These are phyloP conservation scores for Zele albiditarsus DNA, from an alignment of 2,888 invertebrate genomes.

Conservation along the genomic window DNA sequence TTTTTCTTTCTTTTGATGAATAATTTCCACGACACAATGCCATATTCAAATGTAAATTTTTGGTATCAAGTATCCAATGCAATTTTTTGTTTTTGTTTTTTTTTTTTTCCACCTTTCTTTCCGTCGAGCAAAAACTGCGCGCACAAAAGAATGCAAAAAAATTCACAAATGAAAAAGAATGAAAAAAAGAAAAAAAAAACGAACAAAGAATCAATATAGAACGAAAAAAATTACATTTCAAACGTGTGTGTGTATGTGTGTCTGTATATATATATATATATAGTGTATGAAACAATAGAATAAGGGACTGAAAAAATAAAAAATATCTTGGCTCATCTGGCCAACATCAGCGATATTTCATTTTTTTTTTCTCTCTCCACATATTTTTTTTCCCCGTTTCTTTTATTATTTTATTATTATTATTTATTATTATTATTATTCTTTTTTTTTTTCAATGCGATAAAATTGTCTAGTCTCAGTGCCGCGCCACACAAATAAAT, in stretches of 20 bases:
- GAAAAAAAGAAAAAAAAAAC: not conserved
- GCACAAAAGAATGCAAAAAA: not conserved
- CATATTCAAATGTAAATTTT: slow-evolving; percentile 3
- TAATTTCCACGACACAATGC: slow-evolving; percentile 3
- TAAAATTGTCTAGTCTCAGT: slow-evolving; percentile 17
- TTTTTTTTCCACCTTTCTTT: not conserved
- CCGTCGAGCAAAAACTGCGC: not conserved
- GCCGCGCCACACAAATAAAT: not conserved
- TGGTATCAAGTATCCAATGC: slow-evolving; percentile 1
- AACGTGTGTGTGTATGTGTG: too few species aligned
- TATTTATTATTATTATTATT: too few species aligned
- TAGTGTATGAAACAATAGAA: not conserved
- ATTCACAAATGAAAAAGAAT: too few species aligned
- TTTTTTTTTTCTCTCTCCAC: too few species aligned
- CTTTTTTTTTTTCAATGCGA: not conserved
- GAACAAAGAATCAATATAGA: not conserved
- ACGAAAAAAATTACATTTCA: too few species aligned
- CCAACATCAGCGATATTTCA: too few species aligned
- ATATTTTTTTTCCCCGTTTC: too few species aligned
- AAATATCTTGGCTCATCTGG: slow-evolving; percentile 11
- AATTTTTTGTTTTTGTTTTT: not conserved
- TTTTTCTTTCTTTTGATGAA: not conserved
- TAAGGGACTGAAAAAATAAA: not conserved
- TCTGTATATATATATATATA: too few species aligned
- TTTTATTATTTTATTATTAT: too few species aligned